phyloP scores from a whole-genome alignment of 1,140 invertebrate genomes.

The Manduca sexta region DNA sequence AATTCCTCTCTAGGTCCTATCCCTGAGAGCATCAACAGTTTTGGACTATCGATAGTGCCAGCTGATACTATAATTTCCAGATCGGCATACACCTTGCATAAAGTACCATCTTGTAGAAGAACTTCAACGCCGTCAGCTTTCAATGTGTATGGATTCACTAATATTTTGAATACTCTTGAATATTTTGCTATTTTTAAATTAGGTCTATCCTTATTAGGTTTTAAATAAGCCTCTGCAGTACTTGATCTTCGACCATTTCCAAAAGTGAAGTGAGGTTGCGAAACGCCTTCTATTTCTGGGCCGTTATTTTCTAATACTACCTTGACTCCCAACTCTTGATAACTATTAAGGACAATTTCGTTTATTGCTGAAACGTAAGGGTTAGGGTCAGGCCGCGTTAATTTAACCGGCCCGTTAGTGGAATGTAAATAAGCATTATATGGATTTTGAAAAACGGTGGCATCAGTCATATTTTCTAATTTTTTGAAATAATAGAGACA shows the following conservation, averaged over 20 bases:
- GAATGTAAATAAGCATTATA: conserved; percentile 42
- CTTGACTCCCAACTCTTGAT: conserved; percentile 47
- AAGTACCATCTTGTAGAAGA: conserved; percentile 52
- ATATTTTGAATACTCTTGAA: conserved; percentile 61
- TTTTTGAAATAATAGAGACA: conserved; percentile 67
- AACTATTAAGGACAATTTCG: conserved; percentile 35
- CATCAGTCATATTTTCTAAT: conserved; percentile 51
- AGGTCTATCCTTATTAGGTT: conserved; percentile 66
- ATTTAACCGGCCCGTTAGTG: conserved; percentile 36
- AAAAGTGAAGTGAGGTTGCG: conserved; percentile 74
- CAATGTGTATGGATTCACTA: conserved; percentile 79
- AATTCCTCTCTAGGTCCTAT: conserved; percentile 77
- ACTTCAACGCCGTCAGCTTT: conserved; percentile 77
- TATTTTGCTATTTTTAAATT: conserved; percentile 71
- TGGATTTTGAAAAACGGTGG: conserved; percentile 31
- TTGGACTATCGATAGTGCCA: conserved; percentile 78
- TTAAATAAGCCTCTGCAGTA: conserved; percentile 76
- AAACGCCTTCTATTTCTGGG: conserved; percentile 36
- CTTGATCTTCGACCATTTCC: conserved; percentile 76
- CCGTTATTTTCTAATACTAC: conserved; percentile 47
- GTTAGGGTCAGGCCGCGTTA: conserved; percentile 39
- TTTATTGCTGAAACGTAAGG: conserved; percentile 28
- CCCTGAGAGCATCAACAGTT: conserved; percentile 81
- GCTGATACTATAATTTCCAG: conserved; percentile 80
- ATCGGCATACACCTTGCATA: conserved; percentile 58